Base-by-base conservation (phyloP, 1,140 invertebrate genomes). In the Sminthurides bifidus region DNA sequence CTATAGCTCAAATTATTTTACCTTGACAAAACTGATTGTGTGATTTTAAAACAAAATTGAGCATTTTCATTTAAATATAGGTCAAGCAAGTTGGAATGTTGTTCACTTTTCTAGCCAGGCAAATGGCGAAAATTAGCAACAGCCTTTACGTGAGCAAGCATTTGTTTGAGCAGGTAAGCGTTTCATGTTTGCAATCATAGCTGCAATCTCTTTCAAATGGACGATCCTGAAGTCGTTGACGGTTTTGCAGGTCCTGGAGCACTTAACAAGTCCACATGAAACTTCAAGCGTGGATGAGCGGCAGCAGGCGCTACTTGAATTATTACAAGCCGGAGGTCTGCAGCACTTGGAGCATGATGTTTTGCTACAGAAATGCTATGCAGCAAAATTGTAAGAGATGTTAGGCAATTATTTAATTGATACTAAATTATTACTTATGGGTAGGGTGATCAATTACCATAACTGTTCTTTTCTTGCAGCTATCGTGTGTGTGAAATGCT, bases 231-330 rank as follows among this genome's bases (percentile, higher is more conserved):
- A 80, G 63, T 66, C 24, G 40, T 26, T 46, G n/a, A 49, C 66
- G 21, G 65, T 69, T 56, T 62, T 64, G 17, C 60, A 75, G 68
- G 73, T 77, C 15, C 62, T 77, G 23, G 70, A 75, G 44, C 71
- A 73, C 64, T 65, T 77, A 19, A 72, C 72, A 56, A 71, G 77
- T 65, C 72, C 76, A 56, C 46, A 72, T 69, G 71, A 73, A 67
- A 67, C 73, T 70, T 68, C 76, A 37, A 72, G 78, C 43, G 74
- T 79, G 52, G 79, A 81, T 59, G 86, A 90, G 66, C 74, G 84
- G 45, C 85, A 92, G 68, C 84, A 85, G 65, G 83, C 86, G 4
- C 73, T 89, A 66, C 69, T 91, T 49, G 82, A 86, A 68, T 70
- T 92, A n/a, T 68, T 90, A 3, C 71, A 79, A 31, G 77, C 78